phyloP scores from a whole-genome alignment of 2,888 invertebrate genomes.

The Xestia c-nigrum region DNA sequence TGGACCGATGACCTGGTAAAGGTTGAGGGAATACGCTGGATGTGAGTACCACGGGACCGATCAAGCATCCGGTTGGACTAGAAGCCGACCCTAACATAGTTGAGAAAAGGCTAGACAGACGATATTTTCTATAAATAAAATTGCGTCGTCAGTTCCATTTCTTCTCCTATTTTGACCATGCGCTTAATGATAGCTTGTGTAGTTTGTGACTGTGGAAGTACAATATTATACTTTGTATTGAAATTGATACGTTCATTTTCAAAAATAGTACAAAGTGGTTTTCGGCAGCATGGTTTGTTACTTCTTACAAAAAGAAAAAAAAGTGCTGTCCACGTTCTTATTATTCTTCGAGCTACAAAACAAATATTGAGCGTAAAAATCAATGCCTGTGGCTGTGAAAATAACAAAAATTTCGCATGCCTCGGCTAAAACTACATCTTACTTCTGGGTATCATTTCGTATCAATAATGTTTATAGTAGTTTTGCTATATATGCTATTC shows the following conservation, averaged over 20 bases:
- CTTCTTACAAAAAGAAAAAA: background rate
- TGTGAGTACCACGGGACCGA: no score
- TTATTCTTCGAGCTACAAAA: background rate
- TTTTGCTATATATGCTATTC: background rate
- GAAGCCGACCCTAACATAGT: background rate
- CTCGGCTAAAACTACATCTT: background rate
- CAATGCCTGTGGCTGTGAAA: background rate
- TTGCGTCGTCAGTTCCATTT: background rate
- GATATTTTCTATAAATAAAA: background rate
- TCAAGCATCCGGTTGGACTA: no score
- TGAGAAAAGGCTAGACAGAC: background rate
- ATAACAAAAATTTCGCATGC: background rate
- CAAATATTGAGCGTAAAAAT: background rate
- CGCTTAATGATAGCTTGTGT: background rate
- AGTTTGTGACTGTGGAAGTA: background rate
- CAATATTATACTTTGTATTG: background rate
- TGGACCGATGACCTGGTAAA: no score
- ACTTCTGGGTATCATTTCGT: background rate
- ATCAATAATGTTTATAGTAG: conserved; percentile 4
- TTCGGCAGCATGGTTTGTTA: background rate
- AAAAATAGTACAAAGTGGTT: background rate
- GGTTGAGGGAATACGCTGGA: no score
- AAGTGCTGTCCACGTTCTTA: background rate
- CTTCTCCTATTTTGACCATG: background rate
- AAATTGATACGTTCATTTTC: background rate